Evolutionary conservation across 2,797 vertebrate genomes (phyloP), one percentile per base, ranked within the genome.

Genomic region (Babyrousa celebensis): DNA sequence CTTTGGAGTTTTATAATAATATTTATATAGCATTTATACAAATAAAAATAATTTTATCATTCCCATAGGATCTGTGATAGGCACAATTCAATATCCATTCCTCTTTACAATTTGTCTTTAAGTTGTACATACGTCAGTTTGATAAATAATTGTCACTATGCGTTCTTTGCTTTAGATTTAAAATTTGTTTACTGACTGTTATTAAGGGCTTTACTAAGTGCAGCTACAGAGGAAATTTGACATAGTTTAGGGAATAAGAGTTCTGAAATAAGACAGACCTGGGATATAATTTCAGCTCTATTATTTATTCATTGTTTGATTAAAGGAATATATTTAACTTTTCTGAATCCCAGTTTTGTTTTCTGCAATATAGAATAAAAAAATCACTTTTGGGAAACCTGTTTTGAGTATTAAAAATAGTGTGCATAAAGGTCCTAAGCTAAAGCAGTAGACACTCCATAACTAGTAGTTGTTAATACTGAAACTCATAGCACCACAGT

Each of bases 11-110:
- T 85, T 70, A 21, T 36, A 85, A 71, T 15, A 9, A 4, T 29
- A 9, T 63, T 58, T 62, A 56, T 32, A 71, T 15, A 6, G 3
- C 25, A 9, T 63, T 58, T 62, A 56, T 32, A 48, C 3, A 65
- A 91, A 77, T 78, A 17, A 89, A 85, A 40, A 60, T 87, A 77
- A n/a, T 85, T 85, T 82, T 8, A 40, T 67, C 12, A 71, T 65
- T 83, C 0, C 2, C 12, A 62, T 52, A 56, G 11, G 68, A 3
- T 58, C n/a, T 54, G 9, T 48, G 58, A 18, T 23, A 60, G 70
- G 14, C 20, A 52, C 1, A 68, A n/a, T 54, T 87, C 23, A 6
- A 72, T 4, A 80, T 48, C 14, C 2, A n/a, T 62, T 86, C 1
- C 4, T 0, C 3, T 74, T 68, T 27, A 8, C 25, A 95, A 85